A percentile compares a stretch with the other conserved stretches of the same genome.
phyloP scores from a whole-genome alignment of 2,888 invertebrate genomes.

The Eupithecia subumbrata region DNA sequence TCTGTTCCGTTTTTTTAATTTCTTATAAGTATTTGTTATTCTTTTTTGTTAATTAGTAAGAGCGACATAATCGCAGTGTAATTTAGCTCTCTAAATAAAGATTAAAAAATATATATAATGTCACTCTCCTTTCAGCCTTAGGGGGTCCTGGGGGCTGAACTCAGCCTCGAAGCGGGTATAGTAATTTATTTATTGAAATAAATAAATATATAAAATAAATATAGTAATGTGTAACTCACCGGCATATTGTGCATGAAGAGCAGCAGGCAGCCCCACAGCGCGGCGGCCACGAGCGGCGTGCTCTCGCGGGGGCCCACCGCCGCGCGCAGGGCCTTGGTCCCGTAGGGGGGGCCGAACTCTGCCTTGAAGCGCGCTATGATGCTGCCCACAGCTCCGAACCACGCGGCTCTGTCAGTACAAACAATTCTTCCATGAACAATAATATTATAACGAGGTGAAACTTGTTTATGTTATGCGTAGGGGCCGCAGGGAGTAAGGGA shows the following conservation, averaged over 20 bases:
- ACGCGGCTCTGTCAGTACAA: constrained; percentile 79
- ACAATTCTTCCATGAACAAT: neutral
- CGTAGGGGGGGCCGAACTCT: neutral
- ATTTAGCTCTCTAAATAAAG: too few species aligned
- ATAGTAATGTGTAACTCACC: constrained; percentile 21
- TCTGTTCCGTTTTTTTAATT: too few species aligned
- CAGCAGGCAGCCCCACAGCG: constrained; percentile 90
- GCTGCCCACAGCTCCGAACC: constrained; percentile 85
- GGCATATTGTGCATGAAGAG: constrained; percentile 47
- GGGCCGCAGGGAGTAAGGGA: neutral
- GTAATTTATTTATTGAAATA: too few species aligned
- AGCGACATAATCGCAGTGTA: too few species aligned
- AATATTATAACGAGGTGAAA: neutral
- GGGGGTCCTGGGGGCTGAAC: too few species aligned
- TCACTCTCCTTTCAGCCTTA: too few species aligned
- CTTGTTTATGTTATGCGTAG: neutral
- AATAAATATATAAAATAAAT: too few species aligned
- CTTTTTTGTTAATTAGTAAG: too few species aligned
- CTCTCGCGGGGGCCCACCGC: constrained; percentile 52
- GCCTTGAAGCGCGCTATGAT: constrained; percentile 2
- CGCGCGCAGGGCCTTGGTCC: constrained; percentile 81
- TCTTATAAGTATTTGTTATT: too few species aligned
- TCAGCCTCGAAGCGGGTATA: too few species aligned
- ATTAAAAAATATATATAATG: too few species aligned
- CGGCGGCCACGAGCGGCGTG: constrained; percentile 68